Base-by-base conservation (phyloP, 37 sponge, comb jelly and placozoan species). In the Cladorhizidae sp. region DNA sequence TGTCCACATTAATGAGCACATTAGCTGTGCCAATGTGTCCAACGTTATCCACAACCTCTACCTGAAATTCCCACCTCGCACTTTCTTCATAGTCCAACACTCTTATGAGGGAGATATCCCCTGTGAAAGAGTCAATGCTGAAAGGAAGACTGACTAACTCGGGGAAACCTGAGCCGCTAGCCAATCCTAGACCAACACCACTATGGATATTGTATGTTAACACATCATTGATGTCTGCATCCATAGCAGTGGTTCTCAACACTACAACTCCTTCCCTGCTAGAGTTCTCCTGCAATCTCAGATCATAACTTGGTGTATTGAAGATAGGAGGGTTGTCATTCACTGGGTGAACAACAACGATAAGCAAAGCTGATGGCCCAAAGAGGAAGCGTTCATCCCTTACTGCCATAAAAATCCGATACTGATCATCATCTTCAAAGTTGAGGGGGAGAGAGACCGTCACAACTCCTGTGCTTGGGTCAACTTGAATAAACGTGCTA, bases 241-340 rank as follows among this genome's bases (percentile, higher is more conserved):
- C 89, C 0, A 40, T 36, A 17, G 86, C 79, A 31, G 21, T 41
- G 18, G 85, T 79, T 40, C 22, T 40, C 36, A 78, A 56, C 3
- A 93, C 49, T 18, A 67, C 73, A 25, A 64, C 63, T 8, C 93
- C 93, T 42, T 33, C 73, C 1, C 76, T 18, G n/a, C n/a, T n/a
- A 0, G 62, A 23, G 61, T 82, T 65, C 61, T 93, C 93, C 28
- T 52, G 51, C 21, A 92, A 32, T 8, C 62, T 36, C 2, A 69
- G 62, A 17, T 45, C 22, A 41, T 79, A 80, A 14, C 40, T 39
- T 11, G 20, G 39, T 28, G 33, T 32, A 12, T 51, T 45, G 64
- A 92, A 92, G 73, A 77, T 72, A 14, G 92, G 92, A 25, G 63
- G 28, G 61, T 87, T 65, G 36, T 92, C 88, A 39, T 92, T 79